Conservation (phyloP, 2,113 vertebrate species). For the Carassius auratus region DNA sequence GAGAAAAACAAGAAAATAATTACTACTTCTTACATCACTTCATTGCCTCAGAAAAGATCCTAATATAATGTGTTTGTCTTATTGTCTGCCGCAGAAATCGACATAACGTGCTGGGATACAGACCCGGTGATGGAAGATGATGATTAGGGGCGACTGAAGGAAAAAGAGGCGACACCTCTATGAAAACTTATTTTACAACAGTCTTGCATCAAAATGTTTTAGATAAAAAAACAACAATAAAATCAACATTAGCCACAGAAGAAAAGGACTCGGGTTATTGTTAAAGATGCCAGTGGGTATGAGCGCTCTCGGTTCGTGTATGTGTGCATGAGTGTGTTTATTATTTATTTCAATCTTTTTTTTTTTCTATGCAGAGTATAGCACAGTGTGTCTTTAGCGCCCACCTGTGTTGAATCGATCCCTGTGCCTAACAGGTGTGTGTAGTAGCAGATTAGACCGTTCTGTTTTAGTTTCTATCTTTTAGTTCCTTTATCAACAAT, state of each 20-base stretch:
- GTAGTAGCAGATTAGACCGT: slow-evolving; percentile 56
- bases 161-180: slow-evolving; percentile 66
- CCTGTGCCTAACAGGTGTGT: slow-evolving; percentile 58
- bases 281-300: slow-evolving; percentile 63
- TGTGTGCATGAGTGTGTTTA: slow-evolving; percentile 63
- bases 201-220: slow-evolving; percentile 76
- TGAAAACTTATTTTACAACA: slow-evolving; percentile 64
- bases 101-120: slow-evolving; percentile 96
- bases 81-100: slow-evolving; percentile 83
- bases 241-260: slow-evolving; percentile 68
- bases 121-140: slow-evolving; percentile 91
- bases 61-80: background rate
- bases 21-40: background rate
- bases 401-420: slow-evolving; percentile 55
- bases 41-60: background rate
- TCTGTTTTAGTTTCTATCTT: slow-evolving; percentile 21
- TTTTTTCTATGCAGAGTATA: slow-evolving; percentile 72
- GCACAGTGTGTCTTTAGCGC: slow-evolving; percentile 69
- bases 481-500: background rate
- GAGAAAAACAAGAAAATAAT: background rate
- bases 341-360: slow-evolving; percentile 52
- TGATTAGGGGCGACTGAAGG: slow-evolving; percentile 74
- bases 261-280: slow-evolving; percentile 65
- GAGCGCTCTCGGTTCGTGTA: slow-evolving; percentile 56
- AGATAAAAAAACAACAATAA: slow-evolving; percentile 61